Evolutionary conservation across 1,140 invertebrate genomes (phyloP).

Genomic region (Anoplolepis gracilipes): DNA sequence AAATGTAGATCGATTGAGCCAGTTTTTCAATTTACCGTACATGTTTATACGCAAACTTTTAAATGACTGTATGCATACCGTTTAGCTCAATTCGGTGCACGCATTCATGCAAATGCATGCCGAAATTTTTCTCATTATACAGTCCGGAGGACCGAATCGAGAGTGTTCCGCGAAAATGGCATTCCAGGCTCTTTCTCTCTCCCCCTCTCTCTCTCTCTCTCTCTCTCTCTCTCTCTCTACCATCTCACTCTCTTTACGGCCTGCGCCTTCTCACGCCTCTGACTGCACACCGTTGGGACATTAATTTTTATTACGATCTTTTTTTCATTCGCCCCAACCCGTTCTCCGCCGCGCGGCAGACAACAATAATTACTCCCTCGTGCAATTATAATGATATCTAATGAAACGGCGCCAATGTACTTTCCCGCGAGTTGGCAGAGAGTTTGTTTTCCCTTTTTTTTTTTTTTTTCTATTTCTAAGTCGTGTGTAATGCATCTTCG

Average conservation of each 20-base stretch:
- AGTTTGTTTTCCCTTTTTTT: conserved; percentile 36
- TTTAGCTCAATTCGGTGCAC: conserved; percentile 15
- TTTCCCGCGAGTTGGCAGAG: conserved; percentile 40
- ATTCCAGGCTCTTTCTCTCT: conserved; percentile 68
- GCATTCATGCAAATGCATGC: conserved; percentile 54
- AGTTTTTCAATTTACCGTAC: background rate
- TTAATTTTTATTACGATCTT: conserved; percentile 78
- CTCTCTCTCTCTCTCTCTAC: conserved; percentile 12
- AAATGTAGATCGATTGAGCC: background rate
- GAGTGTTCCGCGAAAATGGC: conserved; percentile 70
- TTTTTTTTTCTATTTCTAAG: background rate
- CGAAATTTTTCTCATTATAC: conserved; percentile 64
- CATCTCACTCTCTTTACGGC: background rate
- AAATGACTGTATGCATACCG: background rate
- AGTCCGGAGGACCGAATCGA: conserved; percentile 61
- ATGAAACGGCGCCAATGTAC: conserved; percentile 73
- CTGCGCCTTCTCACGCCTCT: conserved; percentile 21
- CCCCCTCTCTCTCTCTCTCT: background rate
- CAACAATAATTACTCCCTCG: conserved; percentile 78
- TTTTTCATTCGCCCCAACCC: conserved; percentile 67
- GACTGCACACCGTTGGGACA: conserved; percentile 53
- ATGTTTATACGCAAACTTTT: conserved; percentile 19
- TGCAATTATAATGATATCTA: conserved; percentile 79
- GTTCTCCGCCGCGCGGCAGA: conserved; percentile 59
- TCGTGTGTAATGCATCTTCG: conserved; percentile 17